phyloP scores from a whole-genome alignment of 2,797 vertebrate species.

The Betta splendens region DNA sequence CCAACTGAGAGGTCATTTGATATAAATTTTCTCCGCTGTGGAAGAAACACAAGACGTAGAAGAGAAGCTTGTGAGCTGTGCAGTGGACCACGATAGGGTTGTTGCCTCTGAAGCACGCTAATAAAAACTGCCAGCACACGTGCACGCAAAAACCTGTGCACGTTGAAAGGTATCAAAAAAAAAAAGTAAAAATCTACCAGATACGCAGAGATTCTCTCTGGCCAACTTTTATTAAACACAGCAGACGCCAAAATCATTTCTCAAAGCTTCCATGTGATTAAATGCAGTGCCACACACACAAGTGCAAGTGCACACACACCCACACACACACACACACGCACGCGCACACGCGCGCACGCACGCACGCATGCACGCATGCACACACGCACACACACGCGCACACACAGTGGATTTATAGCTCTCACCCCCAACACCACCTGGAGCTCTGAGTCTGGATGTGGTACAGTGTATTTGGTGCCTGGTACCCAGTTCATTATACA shows the following conservation, averaged over 20 bases:
- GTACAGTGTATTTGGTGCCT: slow-evolving; percentile 73
- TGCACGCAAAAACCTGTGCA: slow-evolving; percentile 3
- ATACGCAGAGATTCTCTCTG: slow-evolving; percentile 27
- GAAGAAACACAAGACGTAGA: slow-evolving; percentile 75
- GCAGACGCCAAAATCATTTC: slow-evolving; percentile 59
- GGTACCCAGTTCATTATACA: slow-evolving; percentile 73
- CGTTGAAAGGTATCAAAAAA: slow-evolving; percentile 8
- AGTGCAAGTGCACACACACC: slow-evolving; percentile 5
- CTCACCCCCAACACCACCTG: slow-evolving; percentile 49
- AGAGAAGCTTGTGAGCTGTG: slow-evolving; percentile 58
- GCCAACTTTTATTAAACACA: slow-evolving; percentile 67
- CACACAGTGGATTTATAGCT: slow-evolving; percentile 71
- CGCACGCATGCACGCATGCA: slow-evolving; percentile 7
- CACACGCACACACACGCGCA: slow-evolving; percentile 23
- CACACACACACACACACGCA: slow-evolving; percentile 16
- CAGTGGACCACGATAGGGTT: slow-evolving; percentile 17
- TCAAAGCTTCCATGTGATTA: slow-evolving; percentile 71
- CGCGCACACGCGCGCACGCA: slow-evolving; percentile 39
- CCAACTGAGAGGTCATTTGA: slow-evolving; percentile 96
- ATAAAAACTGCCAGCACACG: slow-evolving; percentile 18
- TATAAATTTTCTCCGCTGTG: slow-evolving; percentile 92
- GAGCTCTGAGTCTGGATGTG: slow-evolving; percentile 28
- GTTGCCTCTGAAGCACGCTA: slow-evolving; percentile 6
- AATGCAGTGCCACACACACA: slow-evolving; percentile 25
- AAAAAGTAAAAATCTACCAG: slow-evolving; percentile 36